A percentile compares a stretch with the other conserved stretches of the same genome.
Evolutionary conservation across 37 sponge, comb jelly and placozoan species (phyloP).

Genomic region (Chondrilla cf. caribensis): DNA sequence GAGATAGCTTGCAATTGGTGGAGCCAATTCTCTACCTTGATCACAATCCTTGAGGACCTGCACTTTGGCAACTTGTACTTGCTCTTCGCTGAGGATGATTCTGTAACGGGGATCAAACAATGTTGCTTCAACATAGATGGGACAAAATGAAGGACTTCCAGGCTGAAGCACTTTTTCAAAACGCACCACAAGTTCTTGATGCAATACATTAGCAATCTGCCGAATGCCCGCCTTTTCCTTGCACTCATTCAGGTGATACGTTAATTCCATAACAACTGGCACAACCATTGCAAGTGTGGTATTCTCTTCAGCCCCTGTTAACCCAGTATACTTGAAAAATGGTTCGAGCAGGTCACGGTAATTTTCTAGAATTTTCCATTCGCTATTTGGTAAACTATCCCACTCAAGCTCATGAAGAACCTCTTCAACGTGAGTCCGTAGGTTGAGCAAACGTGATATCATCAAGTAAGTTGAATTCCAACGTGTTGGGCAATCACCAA

Average conservation of each 20-base stretch:
- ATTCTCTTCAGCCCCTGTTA: constrained; percentile 20
- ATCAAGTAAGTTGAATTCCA: constrained; percentile 32
- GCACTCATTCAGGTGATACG: constrained; percentile 3
- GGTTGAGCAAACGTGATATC: constrained; percentile 1
- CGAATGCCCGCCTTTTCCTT: neutral
- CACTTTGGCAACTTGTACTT: neutral
- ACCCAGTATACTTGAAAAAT: constrained; percentile 24
- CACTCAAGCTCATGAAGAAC: constrained; percentile 25
- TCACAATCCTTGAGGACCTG: too few species aligned
- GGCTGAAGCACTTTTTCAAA: neutral
- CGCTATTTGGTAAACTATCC: constrained; percentile 6
- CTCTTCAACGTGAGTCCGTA: neutral
- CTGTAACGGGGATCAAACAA: constrained; percentile 9
- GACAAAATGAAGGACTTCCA: neutral
- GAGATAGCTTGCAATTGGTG: too few species aligned
- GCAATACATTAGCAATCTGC: neutral
- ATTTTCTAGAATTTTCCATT: constrained; percentile 27
- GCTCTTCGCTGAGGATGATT: neutral
- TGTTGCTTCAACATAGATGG: neutral
- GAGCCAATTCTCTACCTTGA: too few species aligned
- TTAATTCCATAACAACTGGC: constrained; percentile 30
- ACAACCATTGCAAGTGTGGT: constrained; percentile 29
- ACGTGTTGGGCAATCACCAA: constrained; percentile 28
- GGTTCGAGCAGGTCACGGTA: constrained; percentile 24
- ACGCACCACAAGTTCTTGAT: neutral